Conservation (phyloP, 2,888 invertebrate species). For the Omphaloscelis lunosa region DNA sequence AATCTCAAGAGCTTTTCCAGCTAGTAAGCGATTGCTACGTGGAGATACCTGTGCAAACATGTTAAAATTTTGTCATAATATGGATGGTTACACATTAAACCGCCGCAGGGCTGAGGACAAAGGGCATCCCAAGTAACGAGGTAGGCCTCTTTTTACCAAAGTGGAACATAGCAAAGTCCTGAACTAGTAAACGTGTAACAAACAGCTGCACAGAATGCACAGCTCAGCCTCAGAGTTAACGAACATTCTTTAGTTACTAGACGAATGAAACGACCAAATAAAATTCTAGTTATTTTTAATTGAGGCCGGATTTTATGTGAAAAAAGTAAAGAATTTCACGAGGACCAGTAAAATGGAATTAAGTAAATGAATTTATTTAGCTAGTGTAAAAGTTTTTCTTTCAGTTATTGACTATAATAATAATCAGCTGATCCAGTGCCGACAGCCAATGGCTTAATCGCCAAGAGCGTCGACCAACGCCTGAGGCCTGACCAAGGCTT, state of each 20-base stretch:
- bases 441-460: too few relatives aligned
- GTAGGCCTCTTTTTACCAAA: conserved; percentile 34
- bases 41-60: conserved; percentile 42
- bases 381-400: conserved; percentile 5
- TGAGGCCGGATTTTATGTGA: conserved; percentile 49
- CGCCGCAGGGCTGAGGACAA: conserved; percentile 34
- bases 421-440: too few relatives aligned
- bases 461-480: too few relatives aligned
- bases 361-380: background rate
- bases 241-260: conserved; percentile 39
- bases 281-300: conserved; percentile 57
- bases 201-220: conserved; percentile 25
- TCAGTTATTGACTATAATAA: too few relatives aligned
- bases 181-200: conserved; percentile 24
- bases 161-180: conserved; percentile 29
- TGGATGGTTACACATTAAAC: conserved; percentile 44
- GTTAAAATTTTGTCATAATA: conserved; percentile 37
- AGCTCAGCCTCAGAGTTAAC: conserved; percentile 28
- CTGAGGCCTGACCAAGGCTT: too few relatives aligned
- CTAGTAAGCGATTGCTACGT: background rate
- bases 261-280: conserved; percentile 46
- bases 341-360: conserved; percentile 5
- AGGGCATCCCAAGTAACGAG: conserved; percentile 17
- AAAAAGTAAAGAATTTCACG: conserved; percentile 29
- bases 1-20: conserved; percentile 28